A percentile compares a stretch with the other conserved stretches of the same genome.
Evolutionary conservation across 2,797 vertebrate genomes (phyloP).

Genomic region (Lutjanus campechanus): DNA sequence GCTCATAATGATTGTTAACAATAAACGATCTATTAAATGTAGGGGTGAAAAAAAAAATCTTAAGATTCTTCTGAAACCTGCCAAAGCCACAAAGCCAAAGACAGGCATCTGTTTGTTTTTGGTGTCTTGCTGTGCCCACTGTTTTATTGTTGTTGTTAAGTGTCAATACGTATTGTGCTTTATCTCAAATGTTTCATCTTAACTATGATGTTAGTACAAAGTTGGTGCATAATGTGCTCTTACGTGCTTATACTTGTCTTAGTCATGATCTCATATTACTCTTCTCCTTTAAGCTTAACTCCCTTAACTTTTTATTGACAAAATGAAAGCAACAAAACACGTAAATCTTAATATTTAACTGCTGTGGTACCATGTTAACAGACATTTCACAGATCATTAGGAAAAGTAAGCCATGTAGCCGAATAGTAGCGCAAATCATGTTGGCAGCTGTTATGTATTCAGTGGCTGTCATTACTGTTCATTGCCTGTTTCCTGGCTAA

Average conservation of each 20-base stretch:
- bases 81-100: constrained; percentile 7
- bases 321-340: not conserved
- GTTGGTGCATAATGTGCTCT: not conserved
- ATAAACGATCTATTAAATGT: constrained; percentile 11
- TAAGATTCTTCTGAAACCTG: not conserved
- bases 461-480: constrained; percentile 38
- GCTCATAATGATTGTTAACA: constrained; percentile 8
- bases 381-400: constrained; percentile 33
- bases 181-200: not conserved
- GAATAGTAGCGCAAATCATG: constrained; percentile 27
- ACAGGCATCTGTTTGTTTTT: constrained; percentile 6
- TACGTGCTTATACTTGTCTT: constrained; percentile 23
- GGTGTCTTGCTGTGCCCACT: not conserved
- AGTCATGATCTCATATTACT: constrained; percentile 33
- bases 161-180: constrained; percentile 1
- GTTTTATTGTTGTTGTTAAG: constrained; percentile 17
- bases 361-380: constrained; percentile 10
- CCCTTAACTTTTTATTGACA: constrained; percentile 11
- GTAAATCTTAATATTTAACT: constrained; percentile 14
- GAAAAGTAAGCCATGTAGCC: not conserved
- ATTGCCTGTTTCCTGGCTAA: constrained; percentile 41
- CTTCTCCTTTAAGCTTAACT: not conserved
- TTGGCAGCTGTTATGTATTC: constrained; percentile 34
- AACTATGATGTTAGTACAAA: not conserved
- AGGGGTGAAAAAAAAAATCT: not conserved